phyloP scores from a whole-genome alignment of 1,140 invertebrate genomes.

The Brachionus manjavacas region DNA sequence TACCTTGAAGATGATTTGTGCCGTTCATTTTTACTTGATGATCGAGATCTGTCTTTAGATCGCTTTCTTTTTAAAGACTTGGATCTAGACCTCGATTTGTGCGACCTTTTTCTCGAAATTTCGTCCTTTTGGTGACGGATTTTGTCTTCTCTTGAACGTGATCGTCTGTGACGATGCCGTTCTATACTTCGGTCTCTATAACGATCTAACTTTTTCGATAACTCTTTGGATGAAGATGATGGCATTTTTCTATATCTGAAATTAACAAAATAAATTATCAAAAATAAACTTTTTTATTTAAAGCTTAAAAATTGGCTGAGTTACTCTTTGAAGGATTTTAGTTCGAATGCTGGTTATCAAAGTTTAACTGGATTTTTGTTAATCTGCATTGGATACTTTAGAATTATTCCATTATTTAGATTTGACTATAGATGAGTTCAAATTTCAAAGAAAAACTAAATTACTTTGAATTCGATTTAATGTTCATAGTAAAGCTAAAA shows the following conservation, averaged over 20 bases:
- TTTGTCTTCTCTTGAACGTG: conserved; percentile 9
- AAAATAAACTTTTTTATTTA: neutral
- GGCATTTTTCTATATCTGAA: neutral
- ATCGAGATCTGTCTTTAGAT: neutral
- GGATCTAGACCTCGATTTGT: conserved; percentile 1
- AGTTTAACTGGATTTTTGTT: neutral
- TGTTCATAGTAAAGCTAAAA: neutral
- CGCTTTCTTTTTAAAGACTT: neutral
- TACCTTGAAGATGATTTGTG: neutral
- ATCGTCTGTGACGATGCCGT: neutral
- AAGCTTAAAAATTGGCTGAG: neutral
- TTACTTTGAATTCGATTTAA: neutral
- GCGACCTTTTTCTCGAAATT: neutral
- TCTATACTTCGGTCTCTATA: neutral
- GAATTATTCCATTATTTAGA: neutral
- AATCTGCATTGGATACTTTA: neutral
- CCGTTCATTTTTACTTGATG: neutral
- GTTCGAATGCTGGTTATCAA: neutral
- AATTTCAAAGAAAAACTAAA: neutral
- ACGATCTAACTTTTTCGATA: neutral
- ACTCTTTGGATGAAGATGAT: neutral
- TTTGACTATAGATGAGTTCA: neutral
- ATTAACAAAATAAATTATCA: neutral
- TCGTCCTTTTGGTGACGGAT: neutral
- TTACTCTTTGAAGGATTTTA: neutral